Evolutionary conservation across 2,888 invertebrate genomes (phyloP), one percentile per base, ranked within the genome.

Genomic region (Neuroscelio doddi): DNA sequence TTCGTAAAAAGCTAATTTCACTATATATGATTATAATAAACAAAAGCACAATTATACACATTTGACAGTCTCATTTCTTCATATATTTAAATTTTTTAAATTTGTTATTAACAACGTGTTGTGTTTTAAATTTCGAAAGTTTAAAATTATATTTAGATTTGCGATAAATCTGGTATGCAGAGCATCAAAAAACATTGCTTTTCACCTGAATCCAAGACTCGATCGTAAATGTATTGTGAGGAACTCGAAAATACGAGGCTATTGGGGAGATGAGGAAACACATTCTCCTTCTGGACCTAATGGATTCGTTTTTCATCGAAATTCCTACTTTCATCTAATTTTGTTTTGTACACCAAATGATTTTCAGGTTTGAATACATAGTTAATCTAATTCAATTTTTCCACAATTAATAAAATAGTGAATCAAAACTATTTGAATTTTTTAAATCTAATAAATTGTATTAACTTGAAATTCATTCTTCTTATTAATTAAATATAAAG

Each of bases 171-270:
- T 92, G 68, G 85, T 87, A 27, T 87, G 86, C 69, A 80, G 75
- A 50, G 32, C 68, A 3, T 21, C 73, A 9, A 78, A 77, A 15
- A 91, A 91, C 74, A 87, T 93, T 10, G 93, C 92, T 0, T 86
- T 94, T 27, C 95, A 95, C 81, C 89, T 95, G 75, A 94, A 94
- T 85, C 93, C 93, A 4, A 90, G 95, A 10, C 85, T 94, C 69
- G 91, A 91, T 56, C 90, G 93, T 78, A 89, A 89, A 63, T 92
- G 92, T 77, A 90, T 94, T 32, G 94, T 94, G 0, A 87, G 94
- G 67, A 95, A 94, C 82, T 88, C 90, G 1, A 88, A 88, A 52
- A 81, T 88, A 9, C 89, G 88, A 70, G 90, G 89, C 49, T 85
- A 86, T 45, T 95, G 95, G 94, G 92, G 91, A 0, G 79, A 82